These are phyloP conservation scores for Ranitomeya variabilis DNA, from an alignment of 2,113 vertebrate genomes.

Conservation along the genomic window DNA sequence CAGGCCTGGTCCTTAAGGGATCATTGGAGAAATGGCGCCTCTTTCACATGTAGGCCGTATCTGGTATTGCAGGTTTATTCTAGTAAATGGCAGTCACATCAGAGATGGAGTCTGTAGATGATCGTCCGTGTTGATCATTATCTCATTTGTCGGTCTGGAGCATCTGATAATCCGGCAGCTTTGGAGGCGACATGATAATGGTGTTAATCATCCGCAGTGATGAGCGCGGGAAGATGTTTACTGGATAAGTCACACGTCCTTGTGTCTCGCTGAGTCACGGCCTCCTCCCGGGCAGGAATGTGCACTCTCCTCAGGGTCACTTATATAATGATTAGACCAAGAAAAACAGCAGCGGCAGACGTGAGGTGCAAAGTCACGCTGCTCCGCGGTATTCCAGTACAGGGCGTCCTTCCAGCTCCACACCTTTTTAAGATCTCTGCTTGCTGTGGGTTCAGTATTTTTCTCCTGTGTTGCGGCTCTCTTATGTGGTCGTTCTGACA, in stretches of 20 bases:
- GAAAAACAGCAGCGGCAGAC: constrained; percentile 17
- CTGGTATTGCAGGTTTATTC: no score
- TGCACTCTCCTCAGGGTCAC: constrained; percentile 4
- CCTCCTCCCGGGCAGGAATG: constrained; percentile 27
- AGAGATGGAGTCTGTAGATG: no score
- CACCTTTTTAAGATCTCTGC: no score
- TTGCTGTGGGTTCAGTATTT: no score
- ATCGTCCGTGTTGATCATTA: no score
- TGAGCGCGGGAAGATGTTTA: neutral
- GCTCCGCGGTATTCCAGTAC: neutral
- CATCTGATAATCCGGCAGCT: neutral
- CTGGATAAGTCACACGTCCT: constrained; percentile 1
- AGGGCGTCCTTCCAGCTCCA: no score
- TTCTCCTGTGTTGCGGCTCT: no score
- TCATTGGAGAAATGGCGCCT: no score
- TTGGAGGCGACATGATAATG: neutral
- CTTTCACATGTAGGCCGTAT: no score
- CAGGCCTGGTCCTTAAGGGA: no score
- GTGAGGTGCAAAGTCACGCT: neutral
- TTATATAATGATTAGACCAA: constrained; percentile 9
- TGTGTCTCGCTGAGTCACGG: constrained; percentile 32
- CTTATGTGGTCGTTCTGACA: no score
- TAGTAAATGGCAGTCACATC: no score
- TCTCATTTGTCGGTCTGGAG: neutral
- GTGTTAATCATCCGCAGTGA: neutral